Conservation (phyloP, 2,888 invertebrate species). For the Morpho helenor region DNA sequence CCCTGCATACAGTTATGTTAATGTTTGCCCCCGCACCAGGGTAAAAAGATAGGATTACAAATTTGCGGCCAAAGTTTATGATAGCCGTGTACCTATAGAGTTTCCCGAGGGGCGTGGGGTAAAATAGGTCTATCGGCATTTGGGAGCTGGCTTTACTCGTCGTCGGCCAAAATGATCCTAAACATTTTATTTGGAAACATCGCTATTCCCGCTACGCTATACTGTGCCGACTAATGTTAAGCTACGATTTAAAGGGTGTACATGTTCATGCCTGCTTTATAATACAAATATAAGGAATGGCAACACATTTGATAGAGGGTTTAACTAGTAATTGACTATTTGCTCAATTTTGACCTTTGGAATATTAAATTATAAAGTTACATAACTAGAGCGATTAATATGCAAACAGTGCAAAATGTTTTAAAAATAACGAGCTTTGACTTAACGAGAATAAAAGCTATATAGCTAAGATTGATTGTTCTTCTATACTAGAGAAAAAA, state of each 20-base stretch:
- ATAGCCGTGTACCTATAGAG: conserved; percentile 54
- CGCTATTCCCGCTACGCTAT: conserved; percentile 66
- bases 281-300: conserved; percentile 61
- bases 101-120: conserved; percentile 60
- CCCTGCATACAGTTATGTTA: conserved; percentile 73
- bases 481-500: too few species aligned
- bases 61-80: conserved; percentile 78
- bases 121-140: conserved; percentile 74
- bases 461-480: too few species aligned
- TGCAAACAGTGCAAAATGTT: neutral
- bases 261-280: conserved; percentile 61
- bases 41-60: conserved; percentile 76
- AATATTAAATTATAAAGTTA: neutral
- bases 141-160: conserved; percentile 64
- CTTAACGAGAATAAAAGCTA: too few species aligned
- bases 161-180: conserved; percentile 74
- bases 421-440: neutral
- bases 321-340: conserved; percentile 8
- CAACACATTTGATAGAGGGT: conserved; percentile 34
- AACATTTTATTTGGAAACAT: conserved; percentile 76
- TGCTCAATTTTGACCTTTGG: conserved; percentile 1
- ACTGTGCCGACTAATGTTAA: conserved; percentile 70
- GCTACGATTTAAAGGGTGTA: conserved; percentile 66
- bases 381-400: neutral
- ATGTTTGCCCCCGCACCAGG: conserved; percentile 66